Conservation (phyloP, 2,797 vertebrate species). For the Etheostoma nigrum region DNA sequence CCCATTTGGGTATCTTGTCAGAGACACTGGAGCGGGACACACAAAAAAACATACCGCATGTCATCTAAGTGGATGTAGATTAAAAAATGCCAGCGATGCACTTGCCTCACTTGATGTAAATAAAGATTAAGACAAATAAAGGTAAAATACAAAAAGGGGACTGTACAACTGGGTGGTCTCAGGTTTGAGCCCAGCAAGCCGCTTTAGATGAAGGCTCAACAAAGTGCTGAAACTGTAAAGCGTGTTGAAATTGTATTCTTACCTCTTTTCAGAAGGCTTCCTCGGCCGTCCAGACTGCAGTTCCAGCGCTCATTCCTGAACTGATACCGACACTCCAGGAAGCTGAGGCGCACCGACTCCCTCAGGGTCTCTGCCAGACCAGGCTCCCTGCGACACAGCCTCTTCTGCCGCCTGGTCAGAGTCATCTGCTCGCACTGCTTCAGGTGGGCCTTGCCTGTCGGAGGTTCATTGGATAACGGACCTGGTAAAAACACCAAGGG, state of each 20-base stretch:
- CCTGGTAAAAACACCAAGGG: constrained; percentile 89
- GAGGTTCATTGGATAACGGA: constrained; percentile 81
- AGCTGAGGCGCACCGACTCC: constrained; percentile 92
- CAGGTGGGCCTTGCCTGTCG: constrained; percentile 87
- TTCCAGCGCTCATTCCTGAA: constrained; percentile 98
- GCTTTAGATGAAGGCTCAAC: not conserved
- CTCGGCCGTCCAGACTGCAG: constrained; percentile 95
- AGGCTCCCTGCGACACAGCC: constrained; percentile 93
- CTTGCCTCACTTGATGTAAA: not conserved
- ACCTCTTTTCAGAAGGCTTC: constrained; percentile 96
- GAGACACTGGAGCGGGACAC: not conserved
- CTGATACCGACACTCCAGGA: constrained; percentile 95
- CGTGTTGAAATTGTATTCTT: not conserved
- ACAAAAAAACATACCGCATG: not conserved
- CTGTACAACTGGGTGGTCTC: not conserved
- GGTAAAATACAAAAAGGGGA: not conserved
- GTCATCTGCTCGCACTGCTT: constrained; percentile 97
- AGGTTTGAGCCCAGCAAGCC: not conserved
- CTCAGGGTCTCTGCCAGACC: constrained; percentile 94
- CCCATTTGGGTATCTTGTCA: not conserved
- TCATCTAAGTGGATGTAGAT: not conserved
- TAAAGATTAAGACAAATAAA: not conserved
- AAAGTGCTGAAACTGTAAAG: not conserved
- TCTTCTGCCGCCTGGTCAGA: constrained; percentile 92
- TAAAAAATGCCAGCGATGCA: not conserved